Base-by-base conservation (phyloP, 2,113 vertebrate species). In the Glareola pratincola region DNA sequence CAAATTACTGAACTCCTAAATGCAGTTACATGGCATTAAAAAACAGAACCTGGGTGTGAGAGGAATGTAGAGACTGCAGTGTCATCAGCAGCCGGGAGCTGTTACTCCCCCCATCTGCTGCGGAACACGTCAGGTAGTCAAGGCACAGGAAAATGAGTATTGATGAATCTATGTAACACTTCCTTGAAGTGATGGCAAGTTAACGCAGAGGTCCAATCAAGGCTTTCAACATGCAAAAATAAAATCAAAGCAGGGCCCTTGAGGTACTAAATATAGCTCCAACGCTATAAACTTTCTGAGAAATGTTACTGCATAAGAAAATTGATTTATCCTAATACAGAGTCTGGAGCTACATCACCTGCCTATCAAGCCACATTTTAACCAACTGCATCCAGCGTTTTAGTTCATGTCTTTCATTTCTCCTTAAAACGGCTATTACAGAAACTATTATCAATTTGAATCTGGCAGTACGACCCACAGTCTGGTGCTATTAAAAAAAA, bases 131-230 rank as follows among this genome's bases (percentile, higher is more conserved):
- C 95, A 92, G 89, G 84, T 75, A 91, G 86, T 50, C 84, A 20
- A 80, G 87, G 69, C 84, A 50, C 14, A 16, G 72, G n/a, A 79
- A 88, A 82, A 93, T 30, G 62, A 80, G 91, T 36, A 47, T 85
- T 94, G 92, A 96, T 87, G 84, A 94, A 39, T 69, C 93, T 27
- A 17, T 85, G 94, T 43, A 95, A 96, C 94, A 76, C 89, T 76
- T 96, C 77, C 94, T 67, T 73, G 69, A 88, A 92, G 77, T 41
- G 74, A 92, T 80, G 89, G 93, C 91, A 96, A 95, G 66, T 85
- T 94, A 92, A 80, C 67, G 68, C 43, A 3, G 50, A 76, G 89
- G 84, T 79, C 77, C 91, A 96, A 85, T 91, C 87, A 93, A 87
- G 92, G 85, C 67, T 83, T 94, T 82, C 84, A 73, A 59, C 51